phyloP scores from a whole-genome alignment of 2,113 vertebrate species.

The Guaruba guarouba region DNA sequence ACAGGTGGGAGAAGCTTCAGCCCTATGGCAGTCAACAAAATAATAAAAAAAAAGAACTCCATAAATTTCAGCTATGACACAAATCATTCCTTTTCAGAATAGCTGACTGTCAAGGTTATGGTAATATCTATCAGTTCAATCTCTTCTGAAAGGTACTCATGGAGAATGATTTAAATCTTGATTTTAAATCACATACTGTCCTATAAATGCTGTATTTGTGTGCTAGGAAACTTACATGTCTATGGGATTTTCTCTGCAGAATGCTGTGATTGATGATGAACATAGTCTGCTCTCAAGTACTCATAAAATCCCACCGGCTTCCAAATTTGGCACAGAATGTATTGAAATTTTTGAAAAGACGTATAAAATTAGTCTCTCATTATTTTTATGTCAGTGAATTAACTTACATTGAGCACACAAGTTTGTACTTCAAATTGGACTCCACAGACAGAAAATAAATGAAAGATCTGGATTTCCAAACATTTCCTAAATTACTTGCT shows the following conservation, averaged over 20 bases:
- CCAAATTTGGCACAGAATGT: not conserved
- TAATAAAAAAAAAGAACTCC: not conserved
- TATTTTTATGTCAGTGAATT: not conserved
- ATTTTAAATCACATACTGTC: conserved; percentile 25
- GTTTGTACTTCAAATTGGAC: not conserved
- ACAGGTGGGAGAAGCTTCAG: not conserved
- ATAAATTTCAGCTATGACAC: not conserved
- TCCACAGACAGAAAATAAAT: not conserved
- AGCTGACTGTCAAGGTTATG: conserved; percentile 11
- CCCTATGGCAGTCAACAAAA: not conserved
- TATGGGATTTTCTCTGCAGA: not conserved
- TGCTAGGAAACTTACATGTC: not conserved
- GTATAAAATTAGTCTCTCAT: not conserved
- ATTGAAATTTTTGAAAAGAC: not conserved
- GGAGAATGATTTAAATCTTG: not conserved
- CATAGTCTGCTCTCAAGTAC: not conserved
- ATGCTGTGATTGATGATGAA: not conserved
- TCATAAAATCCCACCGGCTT: not conserved
- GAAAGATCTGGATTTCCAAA: not conserved
- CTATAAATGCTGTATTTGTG: not conserved
- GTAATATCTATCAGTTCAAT: not conserved
- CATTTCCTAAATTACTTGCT: not conserved
- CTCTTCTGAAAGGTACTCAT: not conserved
- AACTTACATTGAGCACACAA: not conserved
- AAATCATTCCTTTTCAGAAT: not conserved